A percentile compares a stretch with the other conserved stretches of the same genome.
Evolutionary conservation across 2,113 vertebrate genomes (phyloP).

Genomic region (Ornithorhynchus anatinus): DNA sequence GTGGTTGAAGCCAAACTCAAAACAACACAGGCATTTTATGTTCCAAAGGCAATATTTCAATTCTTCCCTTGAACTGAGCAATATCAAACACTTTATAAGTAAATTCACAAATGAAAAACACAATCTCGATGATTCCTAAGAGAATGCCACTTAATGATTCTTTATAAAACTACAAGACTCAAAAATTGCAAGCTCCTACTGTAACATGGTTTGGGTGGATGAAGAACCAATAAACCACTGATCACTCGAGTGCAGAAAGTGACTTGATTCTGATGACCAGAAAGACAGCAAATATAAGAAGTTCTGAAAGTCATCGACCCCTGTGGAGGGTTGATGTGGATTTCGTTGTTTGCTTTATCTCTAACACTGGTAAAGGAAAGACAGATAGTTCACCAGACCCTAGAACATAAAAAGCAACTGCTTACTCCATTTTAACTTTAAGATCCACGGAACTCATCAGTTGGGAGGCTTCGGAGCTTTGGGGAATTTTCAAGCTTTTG

Average conservation of each 20-base stretch:
- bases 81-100: slow-evolving; percentile 39
- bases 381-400: too few relatives aligned
- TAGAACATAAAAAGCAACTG: background rate
- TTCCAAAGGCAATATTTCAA: slow-evolving; percentile 51
- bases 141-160: slow-evolving; percentile 39
- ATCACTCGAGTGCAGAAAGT: background rate
- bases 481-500: too few relatives aligned
- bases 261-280: background rate
- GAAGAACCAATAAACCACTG: background rate
- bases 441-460: too few relatives aligned
- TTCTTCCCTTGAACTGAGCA: slow-evolving; percentile 38
- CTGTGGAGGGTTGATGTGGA: background rate
- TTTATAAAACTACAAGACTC: slow-evolving; percentile 21
- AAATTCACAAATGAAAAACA: slow-evolving; percentile 45
- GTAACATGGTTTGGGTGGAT: background rate
- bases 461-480: too few relatives aligned
- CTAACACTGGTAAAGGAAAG: background rate
- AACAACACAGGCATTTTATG: slow-evolving; percentile 48
- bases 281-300: too few relatives aligned
- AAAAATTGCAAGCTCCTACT: background rate
- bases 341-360: slow-evolving; percentile 19
- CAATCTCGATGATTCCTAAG: slow-evolving; percentile 45
- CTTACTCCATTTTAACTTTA: background rate
- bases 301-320: too few relatives aligned
- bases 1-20: slow-evolving; percentile 46